A percentile compares a stretch with the other conserved stretches of the same genome.
phyloP scores from a whole-genome alignment of 2,888 invertebrate genomes.

The Brachylomia viminalis region DNA sequence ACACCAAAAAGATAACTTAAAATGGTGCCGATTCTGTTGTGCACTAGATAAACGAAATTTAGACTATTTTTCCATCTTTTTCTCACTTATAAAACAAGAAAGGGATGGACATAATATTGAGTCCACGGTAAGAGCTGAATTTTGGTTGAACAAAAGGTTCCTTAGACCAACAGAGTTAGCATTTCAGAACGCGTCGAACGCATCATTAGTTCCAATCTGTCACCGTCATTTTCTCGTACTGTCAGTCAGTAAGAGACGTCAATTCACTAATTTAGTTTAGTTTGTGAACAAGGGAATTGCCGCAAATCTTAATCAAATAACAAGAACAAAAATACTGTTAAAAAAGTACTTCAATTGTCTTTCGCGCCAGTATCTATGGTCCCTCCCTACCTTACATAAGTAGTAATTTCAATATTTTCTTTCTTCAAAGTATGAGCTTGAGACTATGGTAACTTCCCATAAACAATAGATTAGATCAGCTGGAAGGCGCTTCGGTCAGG shows the following conservation, averaged over 20 bases:
- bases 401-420: background rate
- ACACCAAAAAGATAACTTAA: too few species aligned
- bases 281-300: background rate
- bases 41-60: background rate
- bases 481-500: background rate
- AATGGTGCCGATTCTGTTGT: too few species aligned
- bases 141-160: background rate
- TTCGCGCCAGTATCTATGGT: background rate
- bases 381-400: background rate
- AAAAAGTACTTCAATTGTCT: background rate
- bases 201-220: background rate
- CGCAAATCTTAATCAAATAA: background rate
- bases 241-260: background rate
- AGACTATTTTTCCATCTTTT: background rate
- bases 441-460: slow-evolving; percentile 1
- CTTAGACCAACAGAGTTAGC: background rate
- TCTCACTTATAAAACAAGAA: background rate
- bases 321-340: background rate
- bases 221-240: background rate
- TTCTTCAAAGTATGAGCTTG: background rate
- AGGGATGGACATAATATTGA: background rate
- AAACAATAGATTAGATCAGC: slow-evolving; percentile 27
- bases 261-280: background rate
- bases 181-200: background rate
- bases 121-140: background rate